Conservation (phyloP, 2,888 invertebrate species). For the Agriopis aurantiaria region DNA sequence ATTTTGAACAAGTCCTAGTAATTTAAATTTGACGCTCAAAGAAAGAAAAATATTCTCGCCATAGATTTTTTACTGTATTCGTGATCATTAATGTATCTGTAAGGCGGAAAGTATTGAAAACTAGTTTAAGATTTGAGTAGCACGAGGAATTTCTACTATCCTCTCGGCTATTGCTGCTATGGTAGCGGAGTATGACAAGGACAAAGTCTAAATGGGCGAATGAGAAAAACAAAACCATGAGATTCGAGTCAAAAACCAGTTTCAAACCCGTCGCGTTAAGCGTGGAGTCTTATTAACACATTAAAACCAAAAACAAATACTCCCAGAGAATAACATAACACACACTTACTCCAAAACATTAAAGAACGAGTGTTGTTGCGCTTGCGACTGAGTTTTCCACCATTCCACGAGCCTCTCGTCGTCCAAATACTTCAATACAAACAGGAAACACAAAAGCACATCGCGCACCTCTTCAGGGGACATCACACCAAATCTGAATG, state of each 20-base stretch:
- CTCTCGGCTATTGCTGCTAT: too few species aligned
- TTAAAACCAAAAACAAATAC: background rate
- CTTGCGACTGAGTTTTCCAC: constrained; percentile 95
- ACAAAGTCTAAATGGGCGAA: too few species aligned
- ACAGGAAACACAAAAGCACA: constrained; percentile 95
- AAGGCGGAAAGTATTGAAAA: too few species aligned
- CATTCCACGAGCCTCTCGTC: constrained; percentile 95
- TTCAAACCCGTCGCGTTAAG: background rate
- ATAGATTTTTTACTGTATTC: too few species aligned
- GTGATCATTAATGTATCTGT: too few species aligned
- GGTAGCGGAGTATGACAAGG: too few species aligned
- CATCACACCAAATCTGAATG: constrained; percentile 82
- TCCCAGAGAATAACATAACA: background rate
- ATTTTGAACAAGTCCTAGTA: too few species aligned
- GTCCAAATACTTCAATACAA: constrained; percentile 95
- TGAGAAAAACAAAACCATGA: too few species aligned
- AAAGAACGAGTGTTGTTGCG: constrained; percentile 94
- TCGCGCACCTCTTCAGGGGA: constrained; percentile 93
- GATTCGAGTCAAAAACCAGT: background rate
- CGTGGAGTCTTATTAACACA: background rate
- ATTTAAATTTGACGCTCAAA: too few species aligned
- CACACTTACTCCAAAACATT: constrained; percentile 91
- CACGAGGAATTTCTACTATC: too few species aligned
- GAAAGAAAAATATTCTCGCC: too few species aligned
- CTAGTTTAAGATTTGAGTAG: too few species aligned